Percentiles rank a stretch among this genome's conserved stretches.
phyloP scores from a whole-genome alignment of 1,140 invertebrate genomes.

The Hypothenemus hampei region DNA sequence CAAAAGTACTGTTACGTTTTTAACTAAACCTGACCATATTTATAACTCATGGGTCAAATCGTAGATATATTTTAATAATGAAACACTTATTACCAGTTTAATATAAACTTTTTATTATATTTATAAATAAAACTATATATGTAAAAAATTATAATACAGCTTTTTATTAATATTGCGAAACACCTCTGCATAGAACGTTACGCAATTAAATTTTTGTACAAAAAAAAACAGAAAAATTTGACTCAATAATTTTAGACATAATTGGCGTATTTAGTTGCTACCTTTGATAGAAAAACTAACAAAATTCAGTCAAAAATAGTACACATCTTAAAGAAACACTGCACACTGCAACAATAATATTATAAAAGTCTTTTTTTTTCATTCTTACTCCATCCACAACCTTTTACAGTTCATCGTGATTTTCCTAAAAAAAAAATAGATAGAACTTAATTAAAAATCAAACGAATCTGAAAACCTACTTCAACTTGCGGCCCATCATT shows the following conservation, averaged over 20 bases:
- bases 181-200: neutral
- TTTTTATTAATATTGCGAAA: constrained; percentile 27
- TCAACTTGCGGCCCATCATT: constrained; percentile 53
- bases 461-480: constrained; percentile 38
- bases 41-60: no score
- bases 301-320: constrained; percentile 44
- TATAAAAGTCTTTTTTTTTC: constrained; percentile 42
- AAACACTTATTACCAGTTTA: no score
- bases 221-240: constrained; percentile 20
- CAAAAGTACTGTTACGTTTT: no score
- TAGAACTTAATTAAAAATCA: neutral
- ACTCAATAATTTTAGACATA: constrained; percentile 20
- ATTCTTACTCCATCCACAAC: constrained; percentile 24
- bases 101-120: constrained; percentile 26
- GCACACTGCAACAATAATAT: constrained; percentile 43
- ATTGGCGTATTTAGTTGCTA: constrained; percentile 30
- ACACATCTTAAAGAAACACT: constrained; percentile 41
- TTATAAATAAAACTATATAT: constrained; percentile 29
- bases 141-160: constrained; percentile 33
- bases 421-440: constrained; percentile 38
- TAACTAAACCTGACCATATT: no score
- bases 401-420: constrained; percentile 46
- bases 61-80: no score
- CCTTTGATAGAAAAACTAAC: constrained; percentile 32
- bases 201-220: constrained; percentile 20